phyloP scores from a whole-genome alignment of 2,888 invertebrate species.

The Orchestes rusci region DNA sequence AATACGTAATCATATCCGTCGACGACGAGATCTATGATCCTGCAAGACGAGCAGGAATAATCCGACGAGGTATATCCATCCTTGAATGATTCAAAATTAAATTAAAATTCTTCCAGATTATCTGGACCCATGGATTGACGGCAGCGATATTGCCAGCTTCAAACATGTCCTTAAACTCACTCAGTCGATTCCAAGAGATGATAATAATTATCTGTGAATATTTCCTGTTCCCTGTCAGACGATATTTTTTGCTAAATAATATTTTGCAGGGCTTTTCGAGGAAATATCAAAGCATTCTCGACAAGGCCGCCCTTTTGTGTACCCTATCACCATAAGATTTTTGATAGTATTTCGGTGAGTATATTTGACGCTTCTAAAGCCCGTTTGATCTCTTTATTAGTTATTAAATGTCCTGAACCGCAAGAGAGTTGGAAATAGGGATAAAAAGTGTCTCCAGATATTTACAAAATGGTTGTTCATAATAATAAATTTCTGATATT shows the following conservation, averaged over 20 bases:
- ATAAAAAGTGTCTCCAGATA: no score
- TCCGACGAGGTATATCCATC: conserved; percentile 48
- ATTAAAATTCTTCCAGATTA: conserved; percentile 8
- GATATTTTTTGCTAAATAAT: no score
- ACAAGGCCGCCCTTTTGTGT: conserved; percentile 69
- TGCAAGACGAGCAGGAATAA: conserved; percentile 49
- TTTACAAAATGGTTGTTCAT: no score
- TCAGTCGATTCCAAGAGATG: conserved; percentile 67
- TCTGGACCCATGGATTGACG: conserved; percentile 33
- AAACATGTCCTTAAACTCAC: conserved; percentile 74
- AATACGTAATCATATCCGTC: conserved; percentile 82
- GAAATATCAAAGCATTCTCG: conserved; percentile 63
- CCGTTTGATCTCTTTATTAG: no score
- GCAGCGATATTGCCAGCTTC: conserved; percentile 62
- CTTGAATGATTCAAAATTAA: no score
- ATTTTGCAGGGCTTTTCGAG: conserved; percentile 54
- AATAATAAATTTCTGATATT: no score
- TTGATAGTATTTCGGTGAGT: conserved; percentile 63
- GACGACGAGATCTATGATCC: conserved; percentile 81
- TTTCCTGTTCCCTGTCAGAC: no score
- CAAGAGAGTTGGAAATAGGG: no score
- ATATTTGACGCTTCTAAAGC: no score
- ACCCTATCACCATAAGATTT: conserved; percentile 68
- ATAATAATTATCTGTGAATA: conserved; percentile 65
- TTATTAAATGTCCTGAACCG: no score